Conservation (phyloP, 2,888 invertebrate genomes). For the Melipona bicolor region DNA sequence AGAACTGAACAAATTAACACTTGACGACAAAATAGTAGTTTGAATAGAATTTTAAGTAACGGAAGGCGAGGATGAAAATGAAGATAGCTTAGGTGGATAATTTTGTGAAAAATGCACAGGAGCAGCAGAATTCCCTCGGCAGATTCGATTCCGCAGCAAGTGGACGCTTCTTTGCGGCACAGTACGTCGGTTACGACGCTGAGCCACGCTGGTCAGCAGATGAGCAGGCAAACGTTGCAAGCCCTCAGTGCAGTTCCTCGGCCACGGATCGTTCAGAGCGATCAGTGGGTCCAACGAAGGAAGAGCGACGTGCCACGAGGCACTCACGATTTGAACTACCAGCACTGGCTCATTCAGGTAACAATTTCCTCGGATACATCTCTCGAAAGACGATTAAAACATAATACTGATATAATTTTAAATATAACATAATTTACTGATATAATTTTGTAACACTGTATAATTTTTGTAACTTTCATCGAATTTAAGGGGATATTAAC, state of each 20-base stretch:
- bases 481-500: background rate
- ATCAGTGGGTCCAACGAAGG: slow-evolving; percentile 90
- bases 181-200: slow-evolving; percentile 80
- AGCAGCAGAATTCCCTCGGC: slow-evolving; percentile 87
- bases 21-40: background rate
- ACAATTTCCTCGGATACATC: slow-evolving; percentile 21
- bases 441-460: no score
- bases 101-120: slow-evolving; percentile 78
- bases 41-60: background rate
- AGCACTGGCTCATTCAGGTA: slow-evolving; percentile 96
- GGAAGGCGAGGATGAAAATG: background rate
- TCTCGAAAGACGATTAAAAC: background rate
- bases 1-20: background rate
- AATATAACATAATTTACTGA: background rate
- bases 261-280: slow-evolving; percentile 89
- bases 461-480: background rate
- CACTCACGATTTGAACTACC: slow-evolving; percentile 87
- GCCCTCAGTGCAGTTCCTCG: slow-evolving; percentile 92
- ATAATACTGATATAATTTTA: background rate
- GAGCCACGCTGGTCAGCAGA: slow-evolving; percentile 85
- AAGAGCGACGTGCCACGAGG: slow-evolving; percentile 84
- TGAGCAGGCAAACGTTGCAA: slow-evolving; percentile 89
- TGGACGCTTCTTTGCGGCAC: slow-evolving; percentile 83
- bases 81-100: background rate
- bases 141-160: slow-evolving; percentile 86